phyloP scores from a whole-genome alignment of 2,113 vertebrate genomes.

The Butorides virescens region DNA sequence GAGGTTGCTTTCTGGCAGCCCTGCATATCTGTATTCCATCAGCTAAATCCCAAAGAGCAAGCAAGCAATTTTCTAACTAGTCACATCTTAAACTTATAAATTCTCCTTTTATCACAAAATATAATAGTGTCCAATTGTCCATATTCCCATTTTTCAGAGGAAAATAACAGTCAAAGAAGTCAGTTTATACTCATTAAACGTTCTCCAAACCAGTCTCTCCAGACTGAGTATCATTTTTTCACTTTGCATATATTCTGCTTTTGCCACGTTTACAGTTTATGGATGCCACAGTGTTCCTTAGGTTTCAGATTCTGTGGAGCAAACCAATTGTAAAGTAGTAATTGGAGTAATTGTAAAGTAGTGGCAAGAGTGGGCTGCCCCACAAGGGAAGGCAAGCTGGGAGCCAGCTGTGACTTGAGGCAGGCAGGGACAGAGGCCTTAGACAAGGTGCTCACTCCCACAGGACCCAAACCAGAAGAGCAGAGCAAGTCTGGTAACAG shows the following conservation, averaged over 20 bases:
- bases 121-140: not conserved
- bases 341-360: not conserved
- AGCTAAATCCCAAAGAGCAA: not conserved
- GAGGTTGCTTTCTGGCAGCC: not conserved
- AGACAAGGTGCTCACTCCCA: not conserved
- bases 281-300: not conserved
- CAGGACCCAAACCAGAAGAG: not conserved
- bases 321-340: not conserved
- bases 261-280: not conserved
- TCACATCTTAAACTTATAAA: not conserved
- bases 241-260: not conserved
- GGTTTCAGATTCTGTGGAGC: not conserved
- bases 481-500: not conserved
- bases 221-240: not conserved
- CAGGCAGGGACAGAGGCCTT: not conserved
- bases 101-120: not conserved
- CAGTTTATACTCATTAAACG: not conserved
- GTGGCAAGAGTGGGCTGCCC: not conserved
- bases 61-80: not conserved
- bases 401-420: not conserved
- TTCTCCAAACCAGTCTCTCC: not conserved
- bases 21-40: not conserved
- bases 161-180: not conserved
- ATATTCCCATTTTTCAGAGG: not conserved
- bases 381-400: not conserved